phyloP scores from a whole-genome alignment of 1,140 invertebrate genomes.

The Rhizoglyphus robini region DNA sequence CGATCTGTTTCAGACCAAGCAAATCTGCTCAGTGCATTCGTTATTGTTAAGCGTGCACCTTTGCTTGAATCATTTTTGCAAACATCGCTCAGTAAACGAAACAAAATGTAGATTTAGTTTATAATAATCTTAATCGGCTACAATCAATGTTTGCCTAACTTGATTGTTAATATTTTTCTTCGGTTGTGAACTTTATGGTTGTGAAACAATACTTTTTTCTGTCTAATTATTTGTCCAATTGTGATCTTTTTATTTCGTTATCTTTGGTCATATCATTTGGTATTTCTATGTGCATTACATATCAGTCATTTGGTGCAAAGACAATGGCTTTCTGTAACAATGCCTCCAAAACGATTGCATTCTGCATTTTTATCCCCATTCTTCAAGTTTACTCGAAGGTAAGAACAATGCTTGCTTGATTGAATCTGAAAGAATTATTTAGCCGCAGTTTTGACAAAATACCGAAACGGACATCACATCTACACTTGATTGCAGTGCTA shows the following conservation, averaged over 20 bases:
- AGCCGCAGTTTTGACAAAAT: not conserved
- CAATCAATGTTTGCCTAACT: too few relatives aligned
- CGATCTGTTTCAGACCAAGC: too few relatives aligned
- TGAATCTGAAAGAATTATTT: not conserved
- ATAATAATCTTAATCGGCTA: too few relatives aligned
- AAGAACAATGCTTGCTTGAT: not conserved
- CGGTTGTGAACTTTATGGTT: slow-evolving; percentile 15
- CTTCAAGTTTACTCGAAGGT: not conserved
- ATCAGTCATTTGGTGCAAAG: not conserved
- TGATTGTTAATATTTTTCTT: not conserved
- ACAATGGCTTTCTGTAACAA: not conserved
- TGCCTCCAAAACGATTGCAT: not conserved
- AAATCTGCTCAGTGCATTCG: too few relatives aligned
- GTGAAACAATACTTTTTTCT: not conserved
- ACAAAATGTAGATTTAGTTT: too few relatives aligned
- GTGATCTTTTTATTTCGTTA: slow-evolving; percentile 2
- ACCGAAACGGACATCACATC: not conserved
- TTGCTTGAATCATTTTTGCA: too few relatives aligned
- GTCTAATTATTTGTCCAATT: not conserved
- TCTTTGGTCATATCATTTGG: not conserved
- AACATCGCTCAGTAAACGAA: too few relatives aligned
- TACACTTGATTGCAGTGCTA: not conserved
- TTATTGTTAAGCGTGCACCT: too few relatives aligned
- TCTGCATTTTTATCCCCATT: not conserved
- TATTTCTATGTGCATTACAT: too few relatives aligned